These are phyloP conservation scores for Latrodectus hesperus DNA, from an alignment of 2,888 invertebrate genomes.

Conservation along the genomic window DNA sequence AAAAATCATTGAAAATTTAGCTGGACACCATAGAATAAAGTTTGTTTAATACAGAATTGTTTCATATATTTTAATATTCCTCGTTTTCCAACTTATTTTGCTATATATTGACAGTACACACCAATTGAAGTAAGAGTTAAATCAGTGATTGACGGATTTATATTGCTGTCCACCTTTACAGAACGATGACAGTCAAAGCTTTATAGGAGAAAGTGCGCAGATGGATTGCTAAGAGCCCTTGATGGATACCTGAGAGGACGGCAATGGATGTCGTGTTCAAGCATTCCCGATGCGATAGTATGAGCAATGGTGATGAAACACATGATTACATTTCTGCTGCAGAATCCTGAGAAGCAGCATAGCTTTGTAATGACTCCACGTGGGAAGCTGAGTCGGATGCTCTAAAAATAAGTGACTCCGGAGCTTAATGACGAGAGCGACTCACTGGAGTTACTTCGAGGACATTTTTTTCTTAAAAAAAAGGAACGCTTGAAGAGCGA, in stretches of 20 bases:
- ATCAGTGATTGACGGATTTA: too few relatives aligned
- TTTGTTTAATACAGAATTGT: too few relatives aligned
- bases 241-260: slow-evolving; percentile 12
- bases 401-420: not conserved
- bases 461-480: not conserved
- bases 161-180: too few relatives aligned
- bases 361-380: slow-evolving; percentile 52
- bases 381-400: not conserved
- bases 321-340: slow-evolving; percentile 60
- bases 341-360: slow-evolving; percentile 49
- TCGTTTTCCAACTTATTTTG: too few relatives aligned
- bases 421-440: not conserved
- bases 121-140: too few relatives aligned
- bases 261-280: slow-evolving; percentile 21
- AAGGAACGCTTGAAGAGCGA: not conserved
- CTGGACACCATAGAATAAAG: too few relatives aligned
- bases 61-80: too few relatives aligned
- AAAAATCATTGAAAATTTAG: too few relatives aligned
- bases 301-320: slow-evolving; percentile 65
- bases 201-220: too few relatives aligned
- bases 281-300: slow-evolving; percentile 39
- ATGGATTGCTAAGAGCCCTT: too few relatives aligned
- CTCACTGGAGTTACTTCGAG: not conserved
- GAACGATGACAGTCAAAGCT: too few relatives aligned
- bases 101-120: too few relatives aligned